phyloP scores from a whole-genome alignment of 2,888 invertebrate species.

The Scelioninae gen. 2 region DNA sequence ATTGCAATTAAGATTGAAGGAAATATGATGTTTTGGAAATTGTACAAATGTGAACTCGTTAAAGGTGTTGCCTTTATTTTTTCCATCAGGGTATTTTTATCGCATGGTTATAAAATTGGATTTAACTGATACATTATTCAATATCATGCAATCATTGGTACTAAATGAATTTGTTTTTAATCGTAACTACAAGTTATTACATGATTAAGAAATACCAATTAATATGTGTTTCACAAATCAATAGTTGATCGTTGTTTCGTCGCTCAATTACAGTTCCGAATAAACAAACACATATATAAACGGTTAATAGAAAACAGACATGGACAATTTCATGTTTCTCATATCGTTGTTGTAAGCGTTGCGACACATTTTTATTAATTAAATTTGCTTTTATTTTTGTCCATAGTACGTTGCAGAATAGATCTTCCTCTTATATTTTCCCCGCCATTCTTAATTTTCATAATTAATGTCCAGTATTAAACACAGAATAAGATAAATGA shows the following conservation, averaged over 20 bases:
- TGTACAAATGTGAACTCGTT: too few relatives aligned
- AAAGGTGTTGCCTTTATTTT: too few relatives aligned
- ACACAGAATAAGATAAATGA: background rate
- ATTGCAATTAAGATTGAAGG: too few relatives aligned
- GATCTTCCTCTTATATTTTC: background rate
- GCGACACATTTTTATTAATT: constrained; percentile 28
- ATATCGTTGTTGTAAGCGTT: background rate
- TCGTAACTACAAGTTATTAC: background rate
- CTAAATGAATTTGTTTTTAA: background rate
- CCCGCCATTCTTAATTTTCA: background rate
- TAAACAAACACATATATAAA: constrained; percentile 6
- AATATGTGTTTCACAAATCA: constrained; percentile 13
- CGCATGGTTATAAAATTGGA: too few relatives aligned
- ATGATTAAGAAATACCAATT: background rate
- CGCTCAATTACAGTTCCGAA: constrained; percentile 11
- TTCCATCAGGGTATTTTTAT: too few relatives aligned
- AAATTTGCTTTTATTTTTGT: constrained; percentile 17
- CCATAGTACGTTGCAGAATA: background rate
- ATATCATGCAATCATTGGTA: too few relatives aligned
- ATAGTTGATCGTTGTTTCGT: constrained; percentile 7
- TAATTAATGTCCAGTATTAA: background rate
- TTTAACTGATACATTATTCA: too few relatives aligned
- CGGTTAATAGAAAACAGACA: constrained; percentile 15
- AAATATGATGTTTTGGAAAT: too few relatives aligned
- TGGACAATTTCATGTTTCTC: background rate